Evolutionary conservation across 1,140 invertebrate species (phyloP).

Genomic region (Drosophila kurseongensis): DNA sequence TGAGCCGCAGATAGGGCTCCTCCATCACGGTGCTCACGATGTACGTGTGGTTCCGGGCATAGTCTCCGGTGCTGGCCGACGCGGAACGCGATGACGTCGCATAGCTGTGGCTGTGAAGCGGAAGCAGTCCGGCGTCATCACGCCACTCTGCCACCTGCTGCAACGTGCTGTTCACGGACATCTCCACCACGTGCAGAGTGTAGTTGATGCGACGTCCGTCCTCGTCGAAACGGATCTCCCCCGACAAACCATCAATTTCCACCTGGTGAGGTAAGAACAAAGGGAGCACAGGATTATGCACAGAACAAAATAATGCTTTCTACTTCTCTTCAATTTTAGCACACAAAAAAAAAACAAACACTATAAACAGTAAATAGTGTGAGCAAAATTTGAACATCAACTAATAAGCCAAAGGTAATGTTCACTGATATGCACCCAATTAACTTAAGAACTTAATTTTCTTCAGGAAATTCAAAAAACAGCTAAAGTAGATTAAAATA

Average conservation of each 20-base stretch:
- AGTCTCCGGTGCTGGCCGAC: conserved; percentile 87
- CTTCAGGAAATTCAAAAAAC: too few species aligned
- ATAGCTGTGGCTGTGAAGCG: conserved; percentile 88
- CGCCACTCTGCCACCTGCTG: conserved; percentile 96
- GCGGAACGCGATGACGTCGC: conserved; percentile 86
- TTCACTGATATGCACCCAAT: too few species aligned
- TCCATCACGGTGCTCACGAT: conserved; percentile 95
- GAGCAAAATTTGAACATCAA: too few species aligned
- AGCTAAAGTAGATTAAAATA: too few species aligned
- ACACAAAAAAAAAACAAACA: neutral
- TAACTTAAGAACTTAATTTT: too few species aligned
- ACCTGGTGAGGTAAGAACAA: conserved; percentile 87
- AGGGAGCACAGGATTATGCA: neutral
- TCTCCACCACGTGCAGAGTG: conserved; percentile 95
- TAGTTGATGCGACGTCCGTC: conserved; percentile 94
- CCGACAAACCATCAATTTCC: conserved; percentile 96
- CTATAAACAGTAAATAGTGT: too few species aligned
- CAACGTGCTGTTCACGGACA: conserved; percentile 94
- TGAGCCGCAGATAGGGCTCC: conserved; percentile 93
- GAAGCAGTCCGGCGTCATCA: conserved; percentile 91
- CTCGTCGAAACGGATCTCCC: conserved; percentile 94
- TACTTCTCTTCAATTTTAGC: too few species aligned
- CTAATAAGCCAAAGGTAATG: too few species aligned
- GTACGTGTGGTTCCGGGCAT: conserved; percentile 95
- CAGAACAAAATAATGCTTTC: neutral